Evolutionary conservation across 2,888 invertebrate species (phyloP), one percentile per base, ranked within the genome.

Genomic region (Campoplex nolae): DNA sequence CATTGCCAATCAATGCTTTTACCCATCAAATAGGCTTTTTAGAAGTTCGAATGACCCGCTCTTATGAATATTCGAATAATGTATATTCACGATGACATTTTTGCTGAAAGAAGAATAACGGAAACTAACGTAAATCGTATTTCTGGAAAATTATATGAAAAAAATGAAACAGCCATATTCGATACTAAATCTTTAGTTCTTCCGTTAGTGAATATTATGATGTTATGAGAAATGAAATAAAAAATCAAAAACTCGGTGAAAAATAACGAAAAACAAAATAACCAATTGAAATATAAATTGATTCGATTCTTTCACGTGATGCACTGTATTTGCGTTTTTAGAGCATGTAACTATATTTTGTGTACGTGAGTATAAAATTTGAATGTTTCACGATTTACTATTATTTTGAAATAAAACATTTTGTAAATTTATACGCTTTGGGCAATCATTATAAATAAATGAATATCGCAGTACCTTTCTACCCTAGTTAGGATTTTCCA

Each of bases 351-450:
- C 35, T 78, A 62, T 62, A 80, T 81, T 87, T 87, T 75, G 73
- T 85, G 80, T 85, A 88, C 78, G 74, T 70, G 74, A 85, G 67
- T 65, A 80, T 51, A 79, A 81, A 56, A 85, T 89, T 87, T 76
- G 80, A 62, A 84, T 89, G 87, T 88, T 90, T 88, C 85, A 89
- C 84, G 82, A 74, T 85, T 87, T 89, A 87, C 84, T 85, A 87
- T 76, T 83, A 85, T 48, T 88, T 86, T 51, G 84, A 87, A 90
- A 90, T 90, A 89, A 90, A 90, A 88, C 80, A 88, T 90, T 90
- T 90, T 90, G 79, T 90, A 90, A 90, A 90, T 89, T 90, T 84
- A 89, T 90, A 87, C 83, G 74, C 83, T 78, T 77, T 77, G 28
- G 28, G 51, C 48, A 48, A 87, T 62, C 32, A 62, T 62, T 62